Base-by-base conservation (phyloP, 2,797 vertebrate species). In the Acanthurus lineatus region DNA sequence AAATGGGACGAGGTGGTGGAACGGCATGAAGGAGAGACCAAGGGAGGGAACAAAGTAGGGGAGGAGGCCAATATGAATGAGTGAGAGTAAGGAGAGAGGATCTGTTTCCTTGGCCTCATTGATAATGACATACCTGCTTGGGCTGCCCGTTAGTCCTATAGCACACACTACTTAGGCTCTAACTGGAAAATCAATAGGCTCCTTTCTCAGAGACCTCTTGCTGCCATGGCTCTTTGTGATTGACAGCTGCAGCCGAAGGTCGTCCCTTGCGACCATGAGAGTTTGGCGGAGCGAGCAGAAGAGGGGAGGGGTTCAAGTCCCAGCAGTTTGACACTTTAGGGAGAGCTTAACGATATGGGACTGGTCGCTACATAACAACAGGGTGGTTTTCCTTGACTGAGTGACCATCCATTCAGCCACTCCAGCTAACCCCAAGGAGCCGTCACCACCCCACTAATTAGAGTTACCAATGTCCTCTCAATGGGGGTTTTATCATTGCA, bases 101-200 rank as follows among this genome's bases (percentile, higher is more conserved):
- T 96, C 95, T 84, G 95, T 95, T 94, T 96, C 96, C 95, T 93
- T 90, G 94, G 96, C 92, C 95, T 97, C 98, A 98, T 97, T 98
- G 98, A 98, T 98, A 98, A 99, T 98, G 97, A 98, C 97, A 97
- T 97, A 98, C 97, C 96, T 98, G 97, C 96, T 96, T 93, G 93
- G 96, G 95, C 96, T 96, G 96, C 97, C 97, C 94, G 97, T 97
- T 97, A 97, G 96, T 96, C 96, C 96, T 96, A 88, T 88, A 96
- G 97, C 97, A 96, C 96, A 97, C 96, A 97, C 96, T 99, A 98
- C 96, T 98, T 98, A 98, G 95, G 93, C 94, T 81, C 96, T 98
- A 98, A 99, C 96, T 97, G 97, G 97, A 98, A 99, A 99, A 99
- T 99, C 98, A 99, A 99, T 99, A 97, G 91, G 88, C 95, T 95